Percentiles rank a stretch among this genome's conserved stretches.
Conservation (phyloP, 2,797 vertebrate species). For the Megalops cyprinoides region DNA sequence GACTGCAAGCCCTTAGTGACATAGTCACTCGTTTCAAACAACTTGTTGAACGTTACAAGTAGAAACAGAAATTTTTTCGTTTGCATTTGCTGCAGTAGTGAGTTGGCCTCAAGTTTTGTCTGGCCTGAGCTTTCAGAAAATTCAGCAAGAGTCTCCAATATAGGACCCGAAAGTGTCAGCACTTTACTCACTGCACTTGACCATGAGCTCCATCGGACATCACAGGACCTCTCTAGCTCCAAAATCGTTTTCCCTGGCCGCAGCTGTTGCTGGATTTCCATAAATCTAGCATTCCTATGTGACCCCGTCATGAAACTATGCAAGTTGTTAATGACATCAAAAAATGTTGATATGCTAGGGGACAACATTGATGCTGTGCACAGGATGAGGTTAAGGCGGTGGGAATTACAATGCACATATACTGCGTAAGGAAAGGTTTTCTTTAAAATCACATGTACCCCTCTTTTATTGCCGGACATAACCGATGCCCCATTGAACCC, state of each 20-base stretch:
- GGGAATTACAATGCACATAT: too few species aligned
- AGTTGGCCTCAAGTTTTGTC: conserved; percentile 25
- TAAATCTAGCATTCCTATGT: background rate
- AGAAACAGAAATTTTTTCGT: conserved; percentile 26
- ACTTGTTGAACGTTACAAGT: conserved; percentile 21
- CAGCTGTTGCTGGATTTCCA: background rate
- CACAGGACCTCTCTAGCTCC: conserved; percentile 17
- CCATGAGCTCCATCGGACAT: conserved; percentile 24
- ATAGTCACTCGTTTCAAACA: conserved; percentile 26
- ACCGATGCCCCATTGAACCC: conserved; percentile 12
- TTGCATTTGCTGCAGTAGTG: conserved; percentile 24
- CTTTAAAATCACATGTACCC: conserved; percentile 20
- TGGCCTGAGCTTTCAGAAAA: conserved; percentile 24
- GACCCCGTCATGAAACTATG: conserved; percentile 23
- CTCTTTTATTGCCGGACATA: background rate
- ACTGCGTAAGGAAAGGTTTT: too few species aligned
- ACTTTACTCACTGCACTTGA: conserved; percentile 26
- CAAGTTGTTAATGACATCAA: background rate
- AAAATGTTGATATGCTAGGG: background rate
- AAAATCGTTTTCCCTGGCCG: background rate
- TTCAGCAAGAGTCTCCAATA: conserved; percentile 22
- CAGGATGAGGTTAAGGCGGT: background rate
- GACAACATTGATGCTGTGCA: background rate
- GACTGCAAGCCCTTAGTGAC: conserved; percentile 21
- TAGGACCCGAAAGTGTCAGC: background rate